These are phyloP conservation scores for Xanthorhoe spadicearia DNA, from an alignment of 2,888 invertebrate genomes.

Conservation along the genomic window DNA sequence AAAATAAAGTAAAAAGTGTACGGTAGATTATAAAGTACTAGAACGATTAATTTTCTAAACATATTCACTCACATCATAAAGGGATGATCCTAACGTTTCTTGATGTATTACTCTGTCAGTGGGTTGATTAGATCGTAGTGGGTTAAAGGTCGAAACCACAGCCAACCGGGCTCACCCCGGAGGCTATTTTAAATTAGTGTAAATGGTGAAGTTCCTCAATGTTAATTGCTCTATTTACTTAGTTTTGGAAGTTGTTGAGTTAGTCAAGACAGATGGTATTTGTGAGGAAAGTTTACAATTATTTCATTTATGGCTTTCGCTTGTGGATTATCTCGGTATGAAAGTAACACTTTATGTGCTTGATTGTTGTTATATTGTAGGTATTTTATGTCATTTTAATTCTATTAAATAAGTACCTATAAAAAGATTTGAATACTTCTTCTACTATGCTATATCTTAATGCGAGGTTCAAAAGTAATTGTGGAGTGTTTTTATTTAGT, in stretches of 20 bases:
- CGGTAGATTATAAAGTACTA: background rate
- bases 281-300: background rate
- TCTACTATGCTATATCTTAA: no score
- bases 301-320: background rate
- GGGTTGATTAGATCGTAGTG: conserved; percentile 14
- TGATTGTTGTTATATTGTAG: no score
- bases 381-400: no score
- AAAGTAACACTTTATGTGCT: no score
- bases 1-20: no score
- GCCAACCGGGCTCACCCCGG: conserved; percentile 8
- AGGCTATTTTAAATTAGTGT: conserved; percentile 21
- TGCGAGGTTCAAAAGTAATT: no score
- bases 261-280: background rate
- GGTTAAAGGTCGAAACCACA: conserved; percentile 19
- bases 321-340: no score
- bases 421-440: no score
- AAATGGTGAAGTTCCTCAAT: conserved; percentile 22
- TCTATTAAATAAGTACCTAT: no score
- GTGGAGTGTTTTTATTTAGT: no score
- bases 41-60: background rate
- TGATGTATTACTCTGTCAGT: background rate
- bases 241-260: conserved; percentile 12
- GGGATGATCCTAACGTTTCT: background rate
- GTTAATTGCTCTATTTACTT: conserved; percentile 20
- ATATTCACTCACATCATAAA: background rate